Conservation (phyloP, 2,888 invertebrate species). For the Epinotia nisella region DNA sequence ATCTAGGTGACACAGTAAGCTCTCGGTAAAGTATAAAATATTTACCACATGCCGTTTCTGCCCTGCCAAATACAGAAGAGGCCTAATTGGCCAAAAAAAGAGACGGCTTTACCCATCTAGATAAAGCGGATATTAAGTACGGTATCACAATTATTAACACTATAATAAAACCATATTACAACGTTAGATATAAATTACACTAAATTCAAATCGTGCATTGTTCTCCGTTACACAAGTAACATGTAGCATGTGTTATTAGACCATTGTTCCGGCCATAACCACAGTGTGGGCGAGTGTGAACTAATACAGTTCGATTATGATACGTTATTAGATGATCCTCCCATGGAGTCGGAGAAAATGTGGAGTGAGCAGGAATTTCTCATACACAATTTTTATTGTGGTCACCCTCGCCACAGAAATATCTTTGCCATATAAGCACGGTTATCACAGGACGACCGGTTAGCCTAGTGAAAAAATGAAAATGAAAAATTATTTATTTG, state of each 20-base stretch:
- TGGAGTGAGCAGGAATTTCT: not conserved
- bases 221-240: slow-evolving; percentile 27
- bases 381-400: not conserved
- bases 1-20: no score
- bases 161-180: slow-evolving; percentile 32
- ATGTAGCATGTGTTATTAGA: slow-evolving; percentile 30
- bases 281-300: slow-evolving; percentile 41
- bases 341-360: not conserved
- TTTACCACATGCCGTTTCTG: no score
- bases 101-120: not conserved
- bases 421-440: not conserved
- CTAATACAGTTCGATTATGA: slow-evolving; percentile 42
- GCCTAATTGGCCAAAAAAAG: not conserved
- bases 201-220: slow-evolving; percentile 41
- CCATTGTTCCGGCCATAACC: slow-evolving; percentile 30
- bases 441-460: no score
- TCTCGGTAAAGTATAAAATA: no score
- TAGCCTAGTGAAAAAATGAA: no score
- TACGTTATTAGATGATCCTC: slow-evolving; percentile 31
- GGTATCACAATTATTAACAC: slow-evolving; percentile 27
- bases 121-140: not conserved
- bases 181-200: slow-evolving; percentile 40
- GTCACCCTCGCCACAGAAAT: not conserved
- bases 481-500: no score
- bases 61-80: no score